phyloP scores from a whole-genome alignment of 92 coral and sea anemone species.

The Epizoanthus illoricatus region DNA sequence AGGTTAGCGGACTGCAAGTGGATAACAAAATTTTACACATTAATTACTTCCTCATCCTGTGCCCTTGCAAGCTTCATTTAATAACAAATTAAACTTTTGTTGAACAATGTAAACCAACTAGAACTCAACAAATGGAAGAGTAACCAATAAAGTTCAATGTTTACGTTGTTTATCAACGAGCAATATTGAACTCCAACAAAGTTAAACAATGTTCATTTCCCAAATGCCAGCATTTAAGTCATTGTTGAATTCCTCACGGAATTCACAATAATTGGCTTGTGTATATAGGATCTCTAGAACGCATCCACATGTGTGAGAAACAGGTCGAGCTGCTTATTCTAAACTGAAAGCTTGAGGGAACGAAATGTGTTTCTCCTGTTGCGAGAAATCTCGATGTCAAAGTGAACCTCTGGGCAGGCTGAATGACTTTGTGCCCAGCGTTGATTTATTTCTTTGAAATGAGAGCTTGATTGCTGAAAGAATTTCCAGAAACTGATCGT shows the following conservation, averaged over 20 bases:
- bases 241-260: conserved; percentile 33
- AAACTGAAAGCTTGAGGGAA: conserved; percentile 48
- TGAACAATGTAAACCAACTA: too few species aligned
- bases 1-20: too few species aligned
- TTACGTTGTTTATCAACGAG: too few species aligned
- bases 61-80: too few species aligned
- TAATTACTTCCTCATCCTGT: too few species aligned
- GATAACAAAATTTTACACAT: too few species aligned
- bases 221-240: conserved; percentile 1
- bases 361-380: conserved; percentile 54
- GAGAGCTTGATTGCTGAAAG: not conserved
- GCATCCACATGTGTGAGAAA: conserved; percentile 29
- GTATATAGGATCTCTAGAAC: conserved; percentile 28
- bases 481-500: not conserved
- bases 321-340: conserved; percentile 35
- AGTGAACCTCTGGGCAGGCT: conserved; percentile 11
- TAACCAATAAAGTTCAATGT: too few species aligned
- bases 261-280: conserved; percentile 29
- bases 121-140: too few species aligned
- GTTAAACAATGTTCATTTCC: conserved; percentile 13
- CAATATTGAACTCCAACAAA: too few species aligned
- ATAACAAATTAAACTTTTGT: too few species aligned
- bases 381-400: conserved; percentile 46
- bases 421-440: conserved; percentile 20
- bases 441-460: not conserved